A percentile compares a stretch with the other conserved stretches of the same genome.
Evolutionary conservation across 2,113 vertebrate species (phyloP).

Genomic region (Chascanopsetta lugubris): DNA sequence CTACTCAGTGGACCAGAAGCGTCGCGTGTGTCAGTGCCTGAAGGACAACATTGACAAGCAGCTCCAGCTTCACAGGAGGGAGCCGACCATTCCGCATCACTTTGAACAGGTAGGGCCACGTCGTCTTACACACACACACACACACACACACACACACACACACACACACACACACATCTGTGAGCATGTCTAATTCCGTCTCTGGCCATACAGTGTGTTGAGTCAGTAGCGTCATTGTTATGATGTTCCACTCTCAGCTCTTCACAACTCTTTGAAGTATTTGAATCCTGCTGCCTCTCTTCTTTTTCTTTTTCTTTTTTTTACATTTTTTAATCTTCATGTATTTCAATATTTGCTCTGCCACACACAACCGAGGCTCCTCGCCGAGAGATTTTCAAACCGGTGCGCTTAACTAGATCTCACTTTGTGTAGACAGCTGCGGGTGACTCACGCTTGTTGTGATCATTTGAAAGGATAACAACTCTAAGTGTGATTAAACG

Average conservation of each 20-base stretch:
- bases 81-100: slow-evolving; percentile 57
- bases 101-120: slow-evolving; percentile 85
- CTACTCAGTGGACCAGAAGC: slow-evolving; percentile 93
- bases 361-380: no score
- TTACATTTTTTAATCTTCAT: slow-evolving; percentile 19
- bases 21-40: slow-evolving; percentile 94
- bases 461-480: slow-evolving; percentile 2
- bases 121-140: slow-evolving; percentile 11
- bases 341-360: slow-evolving; percentile 4
- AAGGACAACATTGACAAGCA: slow-evolving; percentile 94
- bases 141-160: neutral
- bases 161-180: neutral
- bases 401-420: no score
- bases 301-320: no score
- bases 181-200: no score
- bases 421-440: neutral
- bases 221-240: slow-evolving; percentile 9
- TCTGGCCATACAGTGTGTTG: neutral
- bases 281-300: slow-evolving; percentile 21
- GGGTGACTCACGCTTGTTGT: neutral
- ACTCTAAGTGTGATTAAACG: neutral
- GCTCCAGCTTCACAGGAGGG: slow-evolving; percentile 84
- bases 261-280: slow-evolving; percentile 12
- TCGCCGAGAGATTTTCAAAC: slow-evolving; percentile 19
- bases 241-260: slow-evolving; percentile 24